A percentile compares a stretch with the other conserved stretches of the same genome.
Evolutionary conservation across 1,140 invertebrate species (phyloP).

Genomic region (Anastatus disparis): DNA sequence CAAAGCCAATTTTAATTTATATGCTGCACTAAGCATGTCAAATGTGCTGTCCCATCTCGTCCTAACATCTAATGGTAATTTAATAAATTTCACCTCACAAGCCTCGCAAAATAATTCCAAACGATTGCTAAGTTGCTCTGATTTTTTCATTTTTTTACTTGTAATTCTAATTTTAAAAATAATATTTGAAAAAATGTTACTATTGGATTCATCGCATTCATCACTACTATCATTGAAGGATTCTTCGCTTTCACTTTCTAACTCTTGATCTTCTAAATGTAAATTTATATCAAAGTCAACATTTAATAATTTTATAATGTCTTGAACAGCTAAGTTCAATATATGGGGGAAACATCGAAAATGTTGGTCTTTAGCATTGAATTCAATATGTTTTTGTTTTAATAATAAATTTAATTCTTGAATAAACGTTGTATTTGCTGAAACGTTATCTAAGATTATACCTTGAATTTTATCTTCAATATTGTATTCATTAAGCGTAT

Average conservation of each 20-base stretch:
- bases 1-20: not conserved
- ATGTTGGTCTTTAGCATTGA: too few species aligned
- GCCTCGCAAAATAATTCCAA: not conserved
- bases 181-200: not conserved
- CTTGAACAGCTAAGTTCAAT: too few species aligned
- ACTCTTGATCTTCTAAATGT: not conserved
- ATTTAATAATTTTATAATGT: too few species aligned
- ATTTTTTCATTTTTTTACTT: not conserved
- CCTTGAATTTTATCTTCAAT: too few species aligned
- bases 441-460: too few species aligned
- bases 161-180: conserved; percentile 1
- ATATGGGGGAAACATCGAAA: too few species aligned
- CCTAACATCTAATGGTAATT: not conserved
- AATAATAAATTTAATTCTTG: too few species aligned
- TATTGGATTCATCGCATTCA: not conserved
- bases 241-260: not conserved
- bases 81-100: not conserved
- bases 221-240: not conserved
- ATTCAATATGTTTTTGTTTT: too few species aligned
- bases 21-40: not conserved
- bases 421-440: too few species aligned
- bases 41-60: conserved; percentile 11
- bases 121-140: not conserved
- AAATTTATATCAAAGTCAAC: too few species aligned
- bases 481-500: too few species aligned